Base-by-base conservation (phyloP, 2,113 vertebrate genomes). In the Antidorcas marsupialis region DNA sequence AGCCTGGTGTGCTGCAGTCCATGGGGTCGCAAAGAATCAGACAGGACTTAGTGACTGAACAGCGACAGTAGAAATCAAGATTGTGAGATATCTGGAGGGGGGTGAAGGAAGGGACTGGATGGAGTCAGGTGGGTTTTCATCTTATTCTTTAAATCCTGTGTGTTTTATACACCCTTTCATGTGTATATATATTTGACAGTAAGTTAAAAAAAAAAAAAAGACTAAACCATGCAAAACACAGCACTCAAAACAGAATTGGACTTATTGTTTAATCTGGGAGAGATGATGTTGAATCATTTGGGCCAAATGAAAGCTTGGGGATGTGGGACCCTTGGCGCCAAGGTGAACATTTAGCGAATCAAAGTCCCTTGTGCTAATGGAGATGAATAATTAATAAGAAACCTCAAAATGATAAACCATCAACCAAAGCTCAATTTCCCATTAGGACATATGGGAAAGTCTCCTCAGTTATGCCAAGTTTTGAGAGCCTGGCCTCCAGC, bases 341-440 rank as follows among this genome's bases (percentile, higher is more conserved):
- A n/a, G 92, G 55, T 81, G 64, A 92, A 55, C 84, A 50, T 53
- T 97, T 83, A 95, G 83, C 47, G 33, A 14, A 50, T 83, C 53
- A 13, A 79, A 82, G 84, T 47, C 71, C 43, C 81, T 45, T 28
- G 47, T 93, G 87, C 83, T 93, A 94, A 95, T 93, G 89, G 83
- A 39, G 50, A 85, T 93, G 90, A 95, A 91, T 91, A 93, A 97
- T 94, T 88, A 39, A 94, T 89, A 83, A 89, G 87, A 89, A 92
- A 83, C 88, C 79, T 91, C 53, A 86, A 82, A 83, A 55, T 78
- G 87, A 82, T 91, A 89, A 89, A 78, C 89, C 89, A 96, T 89
- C 60, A 85, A 30, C 78, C 57, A 89, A 76, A 76, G 71, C 89
- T 89, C 55, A 86, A 53, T 64, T 91, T 88, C 57, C 90, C 79